Base-by-base conservation (phyloP, 2,797 vertebrate species). In the Megalops cyprinoides region DNA sequence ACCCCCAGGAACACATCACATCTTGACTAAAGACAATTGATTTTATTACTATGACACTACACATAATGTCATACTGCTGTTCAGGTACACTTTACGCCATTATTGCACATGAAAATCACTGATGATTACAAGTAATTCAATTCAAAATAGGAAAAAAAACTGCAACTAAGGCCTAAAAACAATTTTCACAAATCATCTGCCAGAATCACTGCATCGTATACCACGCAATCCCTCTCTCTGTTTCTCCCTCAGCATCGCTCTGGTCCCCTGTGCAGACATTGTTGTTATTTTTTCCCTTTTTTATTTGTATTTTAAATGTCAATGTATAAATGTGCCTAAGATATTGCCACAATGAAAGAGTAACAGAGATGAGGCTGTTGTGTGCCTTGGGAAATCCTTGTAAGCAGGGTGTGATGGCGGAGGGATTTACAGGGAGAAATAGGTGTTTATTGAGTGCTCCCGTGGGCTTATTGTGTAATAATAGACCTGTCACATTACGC, bases 231-330 rank as follows among this genome's bases (percentile, higher is more conserved):
- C 42, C 25, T 3, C 25, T 31, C 49, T 46, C 20, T 4, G 20
- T 31, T 37, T 48, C 75, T 28, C 15, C 75, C 65, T 15, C 49
- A 2, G 15, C 28, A 20, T 8, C 46, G 31, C 0, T 46, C 56
- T 1, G 42, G 23, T n/a, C 15, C 25, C 49, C 79, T 15, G 51
- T 12, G 39, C 1, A 44, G 1, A 53, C 34, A 14, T 39, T 58
- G 76, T 73, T 77, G 73, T 78, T 56, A 73, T 78, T 73, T 77
- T 60, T 78, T 73, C 39, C 23, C 37, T 92, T 91, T 90, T 94
- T 94, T 95, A 94, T 95, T 94, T 95, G 93, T 94, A 92, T 94
- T 94, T 91, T 90, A 95, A 95, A 95, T 95, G 94, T 95, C 94
- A 95, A 90, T 91, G 94, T 93, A 93, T 92, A 92, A 94, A 94